Conservation (phyloP, 2,113 vertebrate genomes). For the Campylorhamphus procurvoides region DNA sequence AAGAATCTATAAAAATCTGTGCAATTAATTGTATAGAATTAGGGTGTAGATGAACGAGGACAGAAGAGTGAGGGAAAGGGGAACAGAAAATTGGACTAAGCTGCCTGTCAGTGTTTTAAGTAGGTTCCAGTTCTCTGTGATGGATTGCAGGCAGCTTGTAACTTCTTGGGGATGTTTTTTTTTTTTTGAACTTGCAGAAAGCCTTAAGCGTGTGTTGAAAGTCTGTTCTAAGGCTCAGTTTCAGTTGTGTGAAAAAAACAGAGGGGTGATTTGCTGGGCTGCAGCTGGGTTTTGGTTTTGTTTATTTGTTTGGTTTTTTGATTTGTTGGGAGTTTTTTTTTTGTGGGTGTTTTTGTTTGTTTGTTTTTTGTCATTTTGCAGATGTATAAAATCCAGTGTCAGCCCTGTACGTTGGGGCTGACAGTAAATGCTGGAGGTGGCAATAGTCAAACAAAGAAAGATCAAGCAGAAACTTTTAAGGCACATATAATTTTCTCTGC, state of each 20-base stretch:
- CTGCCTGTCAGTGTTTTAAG: background rate
- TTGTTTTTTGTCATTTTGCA: background rate
- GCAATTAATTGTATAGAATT: background rate
- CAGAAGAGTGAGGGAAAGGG: background rate
- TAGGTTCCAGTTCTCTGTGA: background rate
- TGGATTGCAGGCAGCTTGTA: background rate
- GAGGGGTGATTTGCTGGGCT: background rate
- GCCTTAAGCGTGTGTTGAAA: background rate
- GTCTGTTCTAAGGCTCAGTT: background rate
- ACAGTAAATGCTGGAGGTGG: background rate
- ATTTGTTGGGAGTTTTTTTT: no score
- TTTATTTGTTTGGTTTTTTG: no score
- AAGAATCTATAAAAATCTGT: background rate
- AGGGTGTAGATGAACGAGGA: background rate
- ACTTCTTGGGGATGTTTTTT: background rate
- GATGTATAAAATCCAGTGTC: background rate
- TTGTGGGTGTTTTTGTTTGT: no score
- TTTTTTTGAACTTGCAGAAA: background rate
- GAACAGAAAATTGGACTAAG: background rate
- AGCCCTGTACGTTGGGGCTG: background rate
- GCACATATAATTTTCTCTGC: background rate
- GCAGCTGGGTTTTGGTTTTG: background rate
- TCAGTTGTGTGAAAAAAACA: background rate
- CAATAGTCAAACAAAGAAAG: background rate
- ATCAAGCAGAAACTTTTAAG: background rate